Base-by-base conservation (phyloP, 2,888 invertebrate species). In the Sialis lutaria region DNA sequence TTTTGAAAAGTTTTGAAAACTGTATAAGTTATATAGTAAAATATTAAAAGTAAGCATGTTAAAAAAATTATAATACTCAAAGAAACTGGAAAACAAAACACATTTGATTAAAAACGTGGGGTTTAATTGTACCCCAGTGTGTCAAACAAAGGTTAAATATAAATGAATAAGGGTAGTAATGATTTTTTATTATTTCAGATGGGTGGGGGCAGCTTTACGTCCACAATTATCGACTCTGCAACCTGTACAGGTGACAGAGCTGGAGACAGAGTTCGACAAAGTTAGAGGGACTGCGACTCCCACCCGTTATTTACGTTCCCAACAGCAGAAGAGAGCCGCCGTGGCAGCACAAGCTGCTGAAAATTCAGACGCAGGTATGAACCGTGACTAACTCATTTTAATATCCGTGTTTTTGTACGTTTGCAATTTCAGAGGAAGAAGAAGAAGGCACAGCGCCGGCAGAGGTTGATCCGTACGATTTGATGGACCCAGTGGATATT, bases 401-500 rank as follows among this genome's bases (percentile, higher is more conserved):
- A 2, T 12, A 39, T 39, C 13, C 10, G 8, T 6, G 13, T 39
- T 9, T 39, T 7, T 9, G 6, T 22, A 22, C 22, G 22, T 22
- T 22, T 22, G 22, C 22, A 22, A 22, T 22, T 22, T 10, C 72
- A 7, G 80, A 73, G 4, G 77, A 73, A 22, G 78, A 74, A 1
- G 73, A 69, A 39, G 72, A 72, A 4, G 75, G 67, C 8, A 66
- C 62, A 34, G 65, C 58, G 40, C 58, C 63, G 31, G 64, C 58
- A 40, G 83, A 83, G 49, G 69, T 92, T 45, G 96, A 97, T 67
- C 86, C 92, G 0, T 90, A 82, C 64, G 97, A 97, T 48, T 67
- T 95, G 1, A 64, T 95, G 33, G 87, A 89, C 55, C 87, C 96
- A 0, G 91, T 93, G 42, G 93, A 98, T 60, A 88, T 98, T 53